A percentile compares a stretch with the other conserved stretches of the same genome.
Conservation (phyloP, 2,113 vertebrate species). For the Eira barbara region DNA sequence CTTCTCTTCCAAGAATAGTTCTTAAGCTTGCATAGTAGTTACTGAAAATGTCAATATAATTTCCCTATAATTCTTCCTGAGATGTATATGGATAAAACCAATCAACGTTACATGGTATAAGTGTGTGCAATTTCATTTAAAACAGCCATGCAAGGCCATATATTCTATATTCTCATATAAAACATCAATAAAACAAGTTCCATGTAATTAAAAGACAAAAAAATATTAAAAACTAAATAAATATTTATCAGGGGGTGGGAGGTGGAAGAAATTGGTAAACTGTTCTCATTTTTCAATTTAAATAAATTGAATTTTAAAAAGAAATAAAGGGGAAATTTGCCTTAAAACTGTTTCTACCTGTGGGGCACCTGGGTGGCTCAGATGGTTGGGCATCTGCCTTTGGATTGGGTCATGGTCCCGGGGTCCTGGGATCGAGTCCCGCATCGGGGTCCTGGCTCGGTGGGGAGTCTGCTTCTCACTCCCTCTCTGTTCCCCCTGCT, state of each 20-base stretch:
- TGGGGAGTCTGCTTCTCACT: too few relatives aligned
- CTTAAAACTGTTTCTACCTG: not conserved
- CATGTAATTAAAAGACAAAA: not conserved
- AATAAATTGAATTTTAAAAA: not conserved
- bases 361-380: not conserved
- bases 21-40: not conserved
- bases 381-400: too few relatives aligned
- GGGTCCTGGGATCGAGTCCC: too few relatives aligned
- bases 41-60: not conserved
- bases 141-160: not conserved
- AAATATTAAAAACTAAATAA: not conserved
- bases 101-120: not conserved
- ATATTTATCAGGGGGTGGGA: not conserved
- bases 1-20: not conserved
- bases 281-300: not conserved
- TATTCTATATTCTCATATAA: not conserved
- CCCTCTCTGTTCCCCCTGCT: too few relatives aligned
- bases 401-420: too few relatives aligned
- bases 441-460: fast-evolving
- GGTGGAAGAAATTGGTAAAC: not conserved
- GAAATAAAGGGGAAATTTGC: not conserved
- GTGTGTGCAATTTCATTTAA: not conserved
- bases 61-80: not conserved
- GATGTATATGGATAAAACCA: not conserved
- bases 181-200: not conserved